Base-by-base conservation (phyloP, 1,140 invertebrate genomes). In the Dendrolimus punctatus region DNA sequence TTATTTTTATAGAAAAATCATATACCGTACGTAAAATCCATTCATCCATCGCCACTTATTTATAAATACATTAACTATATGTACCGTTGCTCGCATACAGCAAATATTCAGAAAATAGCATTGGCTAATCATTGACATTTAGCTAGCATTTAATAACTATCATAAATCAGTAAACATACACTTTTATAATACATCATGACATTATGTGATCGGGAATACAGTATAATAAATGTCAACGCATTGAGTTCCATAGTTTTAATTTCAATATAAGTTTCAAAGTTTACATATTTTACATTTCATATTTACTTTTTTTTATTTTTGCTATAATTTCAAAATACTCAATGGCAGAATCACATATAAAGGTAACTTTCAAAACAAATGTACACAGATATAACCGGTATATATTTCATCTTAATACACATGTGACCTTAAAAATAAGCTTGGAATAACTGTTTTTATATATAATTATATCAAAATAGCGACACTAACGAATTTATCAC, bases 1-100 rank as follows among this genome's bases (percentile, higher is more conserved):
- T 85, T 80, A 73, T 74, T 83, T 85, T 77, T 80, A 80, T 85
- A 85, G 73, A 82, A 85, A 85, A 85, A 81, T 81, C 76, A 77
- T 76, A 81, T 77, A 64, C 60, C 51, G 55, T 23, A 23, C 23
- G 23, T 23, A 23, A 23, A 23, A 23, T 23, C 56, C 81, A 72
- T 79, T 66, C 81, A 74, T 85, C 60, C 77, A 39, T 81, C 80
- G 50, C 63, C 75, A 74, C 73, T 66, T 81, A 76, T 80, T 78
- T 82, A 82, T 85, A 85, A 85, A 82, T 82, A 85, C 77, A 77
- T 74, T 77, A 66, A 73, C 58, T 75, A 64, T 63, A 63, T 51
- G 58, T 56, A 50, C 53, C 23, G 56, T 64, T 73, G 58, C 73
- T 51, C 70, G 73, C 75, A 74, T 74, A 76, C 73, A 68, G 78